A percentile compares a stretch with the other conserved stretches of the same genome.
Conservation (phyloP, 2,797 vertebrate genomes). For the Percopsis omiscomaycus region DNA sequence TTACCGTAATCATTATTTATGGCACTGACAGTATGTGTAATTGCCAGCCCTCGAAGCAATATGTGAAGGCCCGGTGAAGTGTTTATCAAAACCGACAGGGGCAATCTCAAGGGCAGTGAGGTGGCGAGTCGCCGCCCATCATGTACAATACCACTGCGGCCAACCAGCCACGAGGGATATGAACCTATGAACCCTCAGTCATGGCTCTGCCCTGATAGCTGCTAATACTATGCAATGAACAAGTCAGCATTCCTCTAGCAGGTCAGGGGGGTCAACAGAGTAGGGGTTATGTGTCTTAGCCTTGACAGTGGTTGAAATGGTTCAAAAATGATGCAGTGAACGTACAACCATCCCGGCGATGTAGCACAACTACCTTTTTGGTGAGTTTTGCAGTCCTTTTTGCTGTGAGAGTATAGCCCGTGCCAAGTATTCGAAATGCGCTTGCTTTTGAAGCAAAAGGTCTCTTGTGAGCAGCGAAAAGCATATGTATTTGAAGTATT, state of each 20-base stretch:
- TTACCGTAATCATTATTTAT: conserved; percentile 69
- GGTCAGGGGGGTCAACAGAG: conserved; percentile 40
- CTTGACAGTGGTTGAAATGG: conserved; percentile 39
- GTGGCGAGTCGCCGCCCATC: conserved; percentile 15
- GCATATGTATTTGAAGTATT: no score
- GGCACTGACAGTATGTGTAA: conserved; percentile 58
- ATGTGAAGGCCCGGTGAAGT: conserved; percentile 44
- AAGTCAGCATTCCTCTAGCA: conserved; percentile 26
- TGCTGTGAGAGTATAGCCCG: no score
- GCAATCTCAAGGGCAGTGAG: conserved; percentile 50
- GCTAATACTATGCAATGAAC: conserved; percentile 34
- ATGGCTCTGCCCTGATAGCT: conserved; percentile 18
- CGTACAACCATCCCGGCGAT: conserved; percentile 4
- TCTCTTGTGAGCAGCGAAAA: no score
- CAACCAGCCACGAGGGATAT: conserved; percentile 37
- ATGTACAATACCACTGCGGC: conserved; percentile 4
- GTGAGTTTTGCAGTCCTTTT: conserved; percentile 5
- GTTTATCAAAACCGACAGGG: conserved; percentile 56
- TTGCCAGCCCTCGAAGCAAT: conserved; percentile 53
- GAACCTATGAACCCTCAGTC: conserved; percentile 50
- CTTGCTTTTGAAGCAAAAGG: no score
- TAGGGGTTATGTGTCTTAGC: conserved; percentile 49
- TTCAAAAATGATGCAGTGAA: conserved; percentile 14
- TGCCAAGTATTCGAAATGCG: no score
- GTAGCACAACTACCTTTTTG: background rate